phyloP scores from a whole-genome alignment of 2,888 invertebrate genomes.

The Polylopha cassiicola region DNA sequence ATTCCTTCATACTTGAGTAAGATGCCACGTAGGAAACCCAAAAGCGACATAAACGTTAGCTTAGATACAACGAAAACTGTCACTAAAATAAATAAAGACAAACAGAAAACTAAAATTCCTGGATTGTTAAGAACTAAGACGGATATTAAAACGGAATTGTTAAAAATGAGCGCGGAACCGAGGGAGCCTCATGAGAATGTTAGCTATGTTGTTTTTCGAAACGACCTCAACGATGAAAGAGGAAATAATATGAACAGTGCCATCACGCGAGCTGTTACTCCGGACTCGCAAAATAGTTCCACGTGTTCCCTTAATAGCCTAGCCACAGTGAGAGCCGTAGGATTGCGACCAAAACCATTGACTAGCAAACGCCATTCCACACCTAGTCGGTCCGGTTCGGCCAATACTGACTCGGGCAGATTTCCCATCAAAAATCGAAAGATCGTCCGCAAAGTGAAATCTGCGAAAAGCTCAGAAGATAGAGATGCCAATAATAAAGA shows the following conservation, averaged over 20 bases:
- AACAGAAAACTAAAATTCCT: conserved; percentile 14
- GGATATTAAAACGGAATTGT: conserved; percentile 39
- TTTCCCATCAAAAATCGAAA: conserved; percentile 38
- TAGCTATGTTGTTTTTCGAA: conserved; percentile 48
- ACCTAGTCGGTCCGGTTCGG: conserved; percentile 34
- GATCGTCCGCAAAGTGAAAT: conserved; percentile 14
- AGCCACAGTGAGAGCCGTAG: conserved; percentile 48
- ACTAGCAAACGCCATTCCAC: conserved; percentile 36
- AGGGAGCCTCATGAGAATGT: conserved; percentile 32
- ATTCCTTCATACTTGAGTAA: conserved; percentile 10
- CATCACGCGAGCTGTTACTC: conserved; percentile 32
- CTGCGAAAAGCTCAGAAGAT: conserved; percentile 32
- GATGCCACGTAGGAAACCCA: conserved; percentile 16
- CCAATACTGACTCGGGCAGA: conserved; percentile 41
- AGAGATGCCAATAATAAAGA: conserved; percentile 47
- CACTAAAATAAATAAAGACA: conserved; percentile 27
- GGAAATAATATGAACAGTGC: conserved; percentile 23
- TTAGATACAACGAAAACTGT: conserved; percentile 27
- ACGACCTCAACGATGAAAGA: too few species aligned
- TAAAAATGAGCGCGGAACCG: conserved; percentile 41
- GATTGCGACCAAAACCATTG: conserved; percentile 32
- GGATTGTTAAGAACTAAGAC: conserved; percentile 31
- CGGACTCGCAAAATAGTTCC: conserved; percentile 51
- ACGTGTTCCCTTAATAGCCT: conserved; percentile 57
- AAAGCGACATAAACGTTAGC: conserved; percentile 31